Conservation (phyloP, 2,797 vertebrate genomes). For the Pangasius macronema region DNA sequence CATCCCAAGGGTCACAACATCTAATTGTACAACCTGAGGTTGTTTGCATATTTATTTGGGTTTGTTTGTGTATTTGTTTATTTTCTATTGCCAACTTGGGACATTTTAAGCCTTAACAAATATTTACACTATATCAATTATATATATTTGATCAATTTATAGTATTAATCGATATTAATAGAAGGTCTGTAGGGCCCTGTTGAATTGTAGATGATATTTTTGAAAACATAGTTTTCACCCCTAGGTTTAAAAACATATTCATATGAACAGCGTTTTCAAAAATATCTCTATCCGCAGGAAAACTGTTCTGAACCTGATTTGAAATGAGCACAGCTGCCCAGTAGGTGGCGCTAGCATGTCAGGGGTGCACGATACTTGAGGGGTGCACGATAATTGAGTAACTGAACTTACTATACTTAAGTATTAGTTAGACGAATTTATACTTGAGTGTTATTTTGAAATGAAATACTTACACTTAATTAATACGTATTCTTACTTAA, state of each 20-base stretch:
- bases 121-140: background rate
- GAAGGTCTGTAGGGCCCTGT: too few species aligned
- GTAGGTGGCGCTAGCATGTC: background rate
- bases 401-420: too few species aligned
- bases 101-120: background rate
- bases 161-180: background rate
- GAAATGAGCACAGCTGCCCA: too few species aligned
- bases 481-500: too few species aligned
- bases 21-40: background rate
- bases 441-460: too few species aligned
- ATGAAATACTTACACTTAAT: too few species aligned
- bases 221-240: background rate
- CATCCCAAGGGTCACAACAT: background rate
- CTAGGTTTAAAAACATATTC: too few species aligned
- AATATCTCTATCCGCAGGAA: too few species aligned
- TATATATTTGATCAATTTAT: background rate
- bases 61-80: background rate
- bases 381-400: too few species aligned
- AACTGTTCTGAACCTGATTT: background rate
- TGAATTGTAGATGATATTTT: background rate
- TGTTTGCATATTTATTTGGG: background rate
- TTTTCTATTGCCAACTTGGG: background rate
- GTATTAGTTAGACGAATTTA: too few species aligned
- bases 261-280: background rate
- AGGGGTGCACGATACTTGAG: too few species aligned